Conservation (phyloP, 2,888 invertebrate genomes). For the Linnaemya tessellans region DNA sequence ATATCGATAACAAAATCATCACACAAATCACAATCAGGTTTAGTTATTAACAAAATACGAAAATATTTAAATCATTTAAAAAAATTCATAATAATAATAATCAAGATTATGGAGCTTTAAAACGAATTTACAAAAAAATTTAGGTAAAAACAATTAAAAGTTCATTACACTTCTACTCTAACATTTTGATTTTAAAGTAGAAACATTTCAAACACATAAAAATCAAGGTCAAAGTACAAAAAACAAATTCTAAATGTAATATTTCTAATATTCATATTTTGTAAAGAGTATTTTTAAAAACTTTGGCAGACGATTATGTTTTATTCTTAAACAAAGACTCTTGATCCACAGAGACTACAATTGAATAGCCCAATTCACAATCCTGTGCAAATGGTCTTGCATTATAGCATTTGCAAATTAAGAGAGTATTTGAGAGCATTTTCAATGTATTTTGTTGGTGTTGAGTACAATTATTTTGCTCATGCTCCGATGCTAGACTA, state of each 20-base stretch:
- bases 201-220: too few species aligned
- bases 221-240: constrained; percentile 4
- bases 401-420: too few species aligned
- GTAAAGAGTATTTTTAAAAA: not conserved
- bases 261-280: not conserved
- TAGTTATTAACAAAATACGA: constrained; percentile 5
- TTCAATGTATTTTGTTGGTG: too few species aligned
- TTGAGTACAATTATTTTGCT: too few species aligned
- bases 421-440: too few species aligned
- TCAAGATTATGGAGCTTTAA: not conserved
- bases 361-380: too few species aligned
- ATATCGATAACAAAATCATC: constrained; percentile 1
- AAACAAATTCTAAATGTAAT: not conserved
- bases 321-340: too few species aligned
- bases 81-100: not conserved
- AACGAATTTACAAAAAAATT: not conserved
- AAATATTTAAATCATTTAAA: not conserved
- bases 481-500: too few species aligned
- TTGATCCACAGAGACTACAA: too few species aligned
- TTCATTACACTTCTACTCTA: not conserved
- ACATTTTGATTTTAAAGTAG: not conserved
- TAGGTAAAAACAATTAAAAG: constrained; percentile 24
- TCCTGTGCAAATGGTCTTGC: too few species aligned
- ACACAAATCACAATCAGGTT: constrained; percentile 4
- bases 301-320: too few species aligned